Evolutionary conservation across 2,797 vertebrate genomes (phyloP).

Genomic region (Pelochelys cantorii): DNA sequence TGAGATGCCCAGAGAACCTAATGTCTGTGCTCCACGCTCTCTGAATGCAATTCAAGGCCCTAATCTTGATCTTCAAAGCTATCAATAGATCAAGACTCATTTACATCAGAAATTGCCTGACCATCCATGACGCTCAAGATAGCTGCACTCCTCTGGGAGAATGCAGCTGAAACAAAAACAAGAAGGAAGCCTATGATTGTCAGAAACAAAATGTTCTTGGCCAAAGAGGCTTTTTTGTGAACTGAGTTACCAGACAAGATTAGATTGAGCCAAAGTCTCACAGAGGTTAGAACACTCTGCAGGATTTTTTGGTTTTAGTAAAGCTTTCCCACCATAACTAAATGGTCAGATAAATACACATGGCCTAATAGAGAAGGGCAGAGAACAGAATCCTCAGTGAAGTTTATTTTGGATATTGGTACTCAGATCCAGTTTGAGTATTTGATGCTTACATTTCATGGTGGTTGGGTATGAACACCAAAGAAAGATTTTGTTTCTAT

Average conservation of each 20-base stretch:
- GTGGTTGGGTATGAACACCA: background rate
- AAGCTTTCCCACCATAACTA: background rate
- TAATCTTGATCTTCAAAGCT: background rate
- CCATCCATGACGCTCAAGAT: background rate
- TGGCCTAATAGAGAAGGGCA: fast-evolving
- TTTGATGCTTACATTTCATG: background rate
- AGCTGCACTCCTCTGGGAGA: fast-evolving
- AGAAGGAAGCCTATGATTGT: background rate
- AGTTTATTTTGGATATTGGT: background rate
- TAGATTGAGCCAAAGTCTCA: constrained; percentile 30
- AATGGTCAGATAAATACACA: background rate
- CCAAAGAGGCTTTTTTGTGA: background rate
- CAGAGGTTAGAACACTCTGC: background rate
- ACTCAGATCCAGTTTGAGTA: background rate
- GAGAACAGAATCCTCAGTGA: fast-evolving
- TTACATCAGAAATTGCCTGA: fast-evolving
- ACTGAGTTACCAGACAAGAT: background rate
- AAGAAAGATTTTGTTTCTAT: background rate
- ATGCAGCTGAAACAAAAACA: fast-evolving
- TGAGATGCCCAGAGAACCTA: background rate
- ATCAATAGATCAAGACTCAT: fast-evolving
- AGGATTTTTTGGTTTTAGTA: background rate
- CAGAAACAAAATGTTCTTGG: constrained; percentile 41
- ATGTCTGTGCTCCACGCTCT: background rate
- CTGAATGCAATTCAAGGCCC: background rate